phyloP scores from a whole-genome alignment of 2,113 vertebrate species.

The Morphnarchus princeps region DNA sequence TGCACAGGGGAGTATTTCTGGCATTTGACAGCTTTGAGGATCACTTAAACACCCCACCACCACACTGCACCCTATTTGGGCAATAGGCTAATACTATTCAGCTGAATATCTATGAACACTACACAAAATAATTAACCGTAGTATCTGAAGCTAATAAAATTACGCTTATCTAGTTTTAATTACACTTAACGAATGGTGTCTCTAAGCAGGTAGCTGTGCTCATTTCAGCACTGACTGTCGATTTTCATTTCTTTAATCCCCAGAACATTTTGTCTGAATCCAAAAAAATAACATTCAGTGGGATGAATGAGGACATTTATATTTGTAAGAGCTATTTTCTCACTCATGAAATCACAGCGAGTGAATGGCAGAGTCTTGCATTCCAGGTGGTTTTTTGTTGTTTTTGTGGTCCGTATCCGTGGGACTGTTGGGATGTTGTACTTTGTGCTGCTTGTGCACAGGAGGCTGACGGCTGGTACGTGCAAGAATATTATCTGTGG shows the following conservation, averaged over 20 bases:
- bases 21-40: neutral
- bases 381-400: neutral
- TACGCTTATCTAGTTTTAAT: neutral
- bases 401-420: fast-evolving
- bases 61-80: neutral
- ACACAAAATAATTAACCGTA: neutral
- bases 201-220: neutral
- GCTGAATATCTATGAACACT: neutral
- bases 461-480: neutral
- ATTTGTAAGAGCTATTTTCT: neutral
- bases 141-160: neutral
- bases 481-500: neutral
- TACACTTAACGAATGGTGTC: neutral
- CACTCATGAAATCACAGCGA: neutral
- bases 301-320: neutral
- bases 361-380: neutral
- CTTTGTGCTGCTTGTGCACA: neutral
- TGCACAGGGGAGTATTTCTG: neutral
- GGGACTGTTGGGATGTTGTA: neutral
- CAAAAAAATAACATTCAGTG: neutral
- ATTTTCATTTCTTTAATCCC: neutral
- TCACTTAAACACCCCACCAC: neutral
- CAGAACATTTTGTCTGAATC: neutral
- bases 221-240: neutral
- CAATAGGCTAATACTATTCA: neutral